Percentiles rank a stretch among this genome's conserved stretches.
phyloP scores from a whole-genome alignment of 2,888 invertebrate species.

The Euplexia lucipara region DNA sequence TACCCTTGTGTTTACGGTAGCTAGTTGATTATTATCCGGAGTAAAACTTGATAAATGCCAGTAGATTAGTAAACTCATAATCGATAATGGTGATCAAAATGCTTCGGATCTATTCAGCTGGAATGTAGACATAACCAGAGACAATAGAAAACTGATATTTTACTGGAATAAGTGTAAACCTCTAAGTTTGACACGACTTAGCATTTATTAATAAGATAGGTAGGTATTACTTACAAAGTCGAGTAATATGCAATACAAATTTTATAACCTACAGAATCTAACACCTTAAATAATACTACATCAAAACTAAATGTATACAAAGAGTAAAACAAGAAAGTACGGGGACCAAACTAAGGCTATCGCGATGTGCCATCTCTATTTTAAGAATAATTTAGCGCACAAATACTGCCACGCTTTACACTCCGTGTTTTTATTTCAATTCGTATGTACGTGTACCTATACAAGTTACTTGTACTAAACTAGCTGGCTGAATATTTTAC shows the following conservation, averaged over 20 bases:
- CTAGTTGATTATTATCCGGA: no score
- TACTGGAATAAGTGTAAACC: no score
- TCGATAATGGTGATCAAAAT: no score
- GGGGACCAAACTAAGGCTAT: conserved; percentile 82
- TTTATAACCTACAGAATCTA: conserved; percentile 13
- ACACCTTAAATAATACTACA: conserved; percentile 18
- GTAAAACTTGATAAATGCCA: no score
- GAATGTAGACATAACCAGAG: no score
- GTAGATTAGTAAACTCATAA: no score
- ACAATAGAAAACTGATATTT: no score
- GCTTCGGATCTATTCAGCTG: no score
- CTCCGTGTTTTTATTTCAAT: conserved; percentile 50
- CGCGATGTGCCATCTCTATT: conserved; percentile 81
- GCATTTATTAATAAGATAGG: no score
- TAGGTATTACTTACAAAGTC: no score
- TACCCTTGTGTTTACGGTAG: no score
- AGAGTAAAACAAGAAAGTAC: conserved; percentile 73
- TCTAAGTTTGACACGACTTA: no score
- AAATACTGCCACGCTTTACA: conserved; percentile 49
- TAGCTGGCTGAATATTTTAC: conserved; percentile 42
- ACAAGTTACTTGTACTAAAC: conserved; percentile 20
- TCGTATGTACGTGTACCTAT: conserved; percentile 35
- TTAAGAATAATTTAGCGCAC: conserved; percentile 69
- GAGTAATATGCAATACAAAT: conserved; percentile 9
- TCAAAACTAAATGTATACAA: conserved; percentile 39